phyloP scores from a whole-genome alignment of 2,888 invertebrate species.

The Dryadula phaetusa region DNA sequence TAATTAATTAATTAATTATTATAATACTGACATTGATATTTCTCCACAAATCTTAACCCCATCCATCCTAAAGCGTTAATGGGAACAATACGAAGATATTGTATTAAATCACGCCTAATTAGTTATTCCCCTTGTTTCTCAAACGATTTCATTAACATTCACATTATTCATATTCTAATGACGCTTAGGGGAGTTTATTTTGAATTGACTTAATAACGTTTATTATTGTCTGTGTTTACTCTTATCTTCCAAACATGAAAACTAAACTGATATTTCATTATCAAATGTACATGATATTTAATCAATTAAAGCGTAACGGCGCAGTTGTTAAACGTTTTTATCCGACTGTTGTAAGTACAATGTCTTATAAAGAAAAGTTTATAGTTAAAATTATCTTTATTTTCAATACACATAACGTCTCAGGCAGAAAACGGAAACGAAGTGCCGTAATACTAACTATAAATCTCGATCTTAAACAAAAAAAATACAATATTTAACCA shows the following conservation, averaged over 20 bases:
- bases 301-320: too few species aligned
- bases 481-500: too few species aligned
- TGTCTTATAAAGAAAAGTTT: too few species aligned
- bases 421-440: too few species aligned
- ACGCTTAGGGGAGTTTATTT: constrained; percentile 19
- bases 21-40: constrained; percentile 13
- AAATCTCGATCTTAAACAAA: too few species aligned
- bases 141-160: constrained; percentile 31
- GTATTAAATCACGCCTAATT: constrained; percentile 25
- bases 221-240: constrained; percentile 1
- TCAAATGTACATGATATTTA: too few species aligned
- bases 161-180: constrained; percentile 25
- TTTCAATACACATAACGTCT: too few species aligned
- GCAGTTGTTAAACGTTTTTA: too few species aligned
- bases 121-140: constrained; percentile 27
- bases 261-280: not conserved
- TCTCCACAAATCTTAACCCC: constrained; percentile 21
- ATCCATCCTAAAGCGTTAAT: constrained; percentile 2
- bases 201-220: constrained; percentile 10
- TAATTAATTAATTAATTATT: constrained; percentile 5
- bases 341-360: too few species aligned
- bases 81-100: constrained; percentile 27
- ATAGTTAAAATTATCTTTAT: too few species aligned
- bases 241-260: not conserved
- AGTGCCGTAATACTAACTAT: too few species aligned